phyloP scores from a whole-genome alignment of 2,113 vertebrate species.

The Tapirus terrestris region DNA sequence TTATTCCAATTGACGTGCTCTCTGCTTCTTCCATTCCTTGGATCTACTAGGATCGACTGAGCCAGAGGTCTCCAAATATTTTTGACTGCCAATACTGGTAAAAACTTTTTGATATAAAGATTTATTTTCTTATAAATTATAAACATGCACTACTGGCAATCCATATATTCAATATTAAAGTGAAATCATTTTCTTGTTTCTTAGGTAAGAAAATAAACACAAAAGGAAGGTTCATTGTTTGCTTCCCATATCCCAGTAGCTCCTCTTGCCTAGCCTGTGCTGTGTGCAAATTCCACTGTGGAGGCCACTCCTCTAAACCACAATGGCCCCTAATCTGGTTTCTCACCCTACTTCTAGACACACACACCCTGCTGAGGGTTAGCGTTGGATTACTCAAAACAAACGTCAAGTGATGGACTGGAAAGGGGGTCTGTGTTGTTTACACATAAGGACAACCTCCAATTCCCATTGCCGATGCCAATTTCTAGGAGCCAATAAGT shows the following conservation, averaged over 20 bases:
- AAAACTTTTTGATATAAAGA: neutral
- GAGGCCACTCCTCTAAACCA: neutral
- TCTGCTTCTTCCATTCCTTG: neutral
- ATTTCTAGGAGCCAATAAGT: neutral
- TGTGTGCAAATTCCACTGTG: neutral
- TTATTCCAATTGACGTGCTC: neutral
- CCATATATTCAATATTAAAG: conserved; percentile 5
- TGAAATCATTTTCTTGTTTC: neutral
- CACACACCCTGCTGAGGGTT: neutral
- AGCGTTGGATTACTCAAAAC: neutral
- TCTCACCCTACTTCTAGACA: neutral
- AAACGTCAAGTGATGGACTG: neutral
- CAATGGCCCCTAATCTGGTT: neutral
- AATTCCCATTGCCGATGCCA: neutral
- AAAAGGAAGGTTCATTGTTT: neutral
- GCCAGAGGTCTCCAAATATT: neutral
- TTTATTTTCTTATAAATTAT: conserved; percentile 9
- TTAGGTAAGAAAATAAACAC: conserved; percentile 13
- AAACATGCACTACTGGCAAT: neutral
- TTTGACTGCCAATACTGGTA: neutral
- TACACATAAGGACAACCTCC: neutral
- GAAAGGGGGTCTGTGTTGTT: neutral
- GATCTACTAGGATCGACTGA: neutral
- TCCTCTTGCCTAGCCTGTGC: neutral
- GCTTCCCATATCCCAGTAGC: neutral